Base-by-base conservation (phyloP, 2,797 vertebrate species). In the Garrulus glandarius region DNA sequence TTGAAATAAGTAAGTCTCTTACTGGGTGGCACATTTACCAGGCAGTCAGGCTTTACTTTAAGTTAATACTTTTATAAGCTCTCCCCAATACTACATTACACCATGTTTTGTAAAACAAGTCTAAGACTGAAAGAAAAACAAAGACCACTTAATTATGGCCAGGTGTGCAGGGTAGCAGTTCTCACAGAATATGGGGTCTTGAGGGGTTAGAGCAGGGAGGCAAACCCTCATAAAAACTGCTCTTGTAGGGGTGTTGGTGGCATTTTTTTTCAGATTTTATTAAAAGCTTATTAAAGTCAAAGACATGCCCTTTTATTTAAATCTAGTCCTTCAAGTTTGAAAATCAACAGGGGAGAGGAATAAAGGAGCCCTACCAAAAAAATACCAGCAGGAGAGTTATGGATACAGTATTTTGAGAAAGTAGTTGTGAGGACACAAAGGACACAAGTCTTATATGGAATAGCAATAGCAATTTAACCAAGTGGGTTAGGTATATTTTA, bases 221-320 rank as follows among this genome's bases (percentile, higher is more conserved):
- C 61, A 92, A 91, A 78, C 34, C 20, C 72, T 92, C 63, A 63
- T 92, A 91, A 95, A 96, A 94, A 47, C 32, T 53, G 44, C 52
- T 89, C 32, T 50, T 74, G 36, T 27, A 86, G 55, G 87, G 43
- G 67, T 70, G 65, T 78, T 67, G 79, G 69, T 78, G 37, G 57
- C 65, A 12, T 67, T 91, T 74, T 89, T 47, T 59, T 34, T 15
- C 21, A 71, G 39, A 63, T 63, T 92, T 96, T 94, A 94, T 88
- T 96, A 87, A 95, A 86, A 93, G 70, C 63, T 92, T 84, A 84
- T 53, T 94, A 84, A 90, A 93, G 41, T 69, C 76, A 92, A 90
- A 81, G 89, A 86, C 69, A 74, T 55, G 67, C 14, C 34, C 53
- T 88, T 86, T 90, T 47, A 92, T 70, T 97, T 88, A 94, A 86